Percentiles rank a stretch among this genome's conserved stretches.
Evolutionary conservation across 2,888 invertebrate genomes (phyloP).

Genomic region (Drosophila subsilvestris): DNA sequence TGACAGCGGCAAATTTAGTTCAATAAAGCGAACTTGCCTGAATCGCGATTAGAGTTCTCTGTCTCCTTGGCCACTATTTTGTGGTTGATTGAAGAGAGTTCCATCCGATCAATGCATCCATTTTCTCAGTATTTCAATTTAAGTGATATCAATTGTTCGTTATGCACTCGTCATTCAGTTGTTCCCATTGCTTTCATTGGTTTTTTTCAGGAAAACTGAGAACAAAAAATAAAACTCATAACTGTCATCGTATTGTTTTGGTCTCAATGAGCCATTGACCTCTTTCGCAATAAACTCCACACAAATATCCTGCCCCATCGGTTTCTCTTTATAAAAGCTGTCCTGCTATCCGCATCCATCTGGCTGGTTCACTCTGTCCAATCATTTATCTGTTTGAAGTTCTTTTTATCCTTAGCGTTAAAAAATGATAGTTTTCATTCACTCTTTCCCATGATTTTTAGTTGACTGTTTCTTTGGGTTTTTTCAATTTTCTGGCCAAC

Average conservation of each 20-base stretch:
- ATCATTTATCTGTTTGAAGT: slow-evolving; percentile 16
- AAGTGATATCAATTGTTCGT: slow-evolving; percentile 4
- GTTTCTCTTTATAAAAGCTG: slow-evolving; percentile 19
- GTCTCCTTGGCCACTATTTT: no score
- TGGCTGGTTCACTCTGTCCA: slow-evolving; percentile 1
- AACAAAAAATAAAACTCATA: slow-evolving; percentile 14
- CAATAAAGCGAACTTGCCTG: slow-evolving; percentile 41
- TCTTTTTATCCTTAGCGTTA: neutral
- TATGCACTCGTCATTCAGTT: neutral
- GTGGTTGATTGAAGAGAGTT: no score
- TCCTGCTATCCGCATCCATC: slow-evolving; percentile 12
- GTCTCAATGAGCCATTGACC: slow-evolving; percentile 21
- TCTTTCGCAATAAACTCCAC: slow-evolving; percentile 12
- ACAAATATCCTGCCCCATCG: slow-evolving; percentile 15
- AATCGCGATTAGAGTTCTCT: neutral
- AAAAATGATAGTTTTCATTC: slow-evolving; percentile 6
- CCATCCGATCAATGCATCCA: neutral
- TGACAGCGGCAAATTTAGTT: slow-evolving; percentile 40
- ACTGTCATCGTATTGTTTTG: slow-evolving; percentile 35
- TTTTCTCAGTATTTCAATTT: neutral
- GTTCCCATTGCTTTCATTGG: slow-evolving; percentile 2
- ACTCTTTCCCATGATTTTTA: neutral
- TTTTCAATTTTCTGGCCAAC: no score
- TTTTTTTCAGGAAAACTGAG: neutral
- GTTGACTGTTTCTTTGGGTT: no score